Percentiles rank a stretch among this genome's conserved stretches.
Conservation (phyloP, 2,797 vertebrate genomes). For the Halcyon chelicuti region DNA sequence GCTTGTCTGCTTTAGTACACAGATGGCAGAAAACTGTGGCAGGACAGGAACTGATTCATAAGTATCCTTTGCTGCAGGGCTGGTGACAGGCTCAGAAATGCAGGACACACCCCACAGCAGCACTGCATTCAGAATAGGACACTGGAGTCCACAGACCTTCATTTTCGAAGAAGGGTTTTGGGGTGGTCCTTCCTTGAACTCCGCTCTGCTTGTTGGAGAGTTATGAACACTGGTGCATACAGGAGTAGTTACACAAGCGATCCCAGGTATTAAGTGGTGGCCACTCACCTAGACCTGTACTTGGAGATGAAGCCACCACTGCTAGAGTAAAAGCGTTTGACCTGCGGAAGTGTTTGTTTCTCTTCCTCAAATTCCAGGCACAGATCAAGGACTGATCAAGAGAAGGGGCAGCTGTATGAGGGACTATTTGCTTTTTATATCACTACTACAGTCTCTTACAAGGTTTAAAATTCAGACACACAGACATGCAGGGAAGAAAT, state of each 20-base stretch:
- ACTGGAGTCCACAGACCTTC: background rate
- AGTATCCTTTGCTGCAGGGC: background rate
- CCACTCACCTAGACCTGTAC: background rate
- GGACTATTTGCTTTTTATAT: background rate
- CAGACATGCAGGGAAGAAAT: background rate
- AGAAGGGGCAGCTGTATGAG: background rate
- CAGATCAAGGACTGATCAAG: background rate
- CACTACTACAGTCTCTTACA: background rate
- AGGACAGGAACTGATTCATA: slow-evolving; percentile 53
- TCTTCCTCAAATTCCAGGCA: slow-evolving; percentile 12
- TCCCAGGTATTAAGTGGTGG: background rate
- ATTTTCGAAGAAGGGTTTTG: background rate
- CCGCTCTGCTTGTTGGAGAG: background rate
- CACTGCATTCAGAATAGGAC: background rate
- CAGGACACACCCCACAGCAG: background rate
- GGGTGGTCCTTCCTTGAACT: background rate
- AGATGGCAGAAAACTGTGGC: background rate
- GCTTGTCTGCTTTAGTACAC: background rate
- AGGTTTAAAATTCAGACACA: background rate
- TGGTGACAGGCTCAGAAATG: background rate
- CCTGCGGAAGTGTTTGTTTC: background rate
- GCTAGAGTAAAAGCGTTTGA: background rate
- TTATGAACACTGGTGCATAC: background rate
- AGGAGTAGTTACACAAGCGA: background rate
- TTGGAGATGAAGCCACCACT: background rate